These are phyloP conservation scores for Microplitis mediator DNA, from an alignment of 1,140 invertebrate genomes.

Conservation along the genomic window DNA sequence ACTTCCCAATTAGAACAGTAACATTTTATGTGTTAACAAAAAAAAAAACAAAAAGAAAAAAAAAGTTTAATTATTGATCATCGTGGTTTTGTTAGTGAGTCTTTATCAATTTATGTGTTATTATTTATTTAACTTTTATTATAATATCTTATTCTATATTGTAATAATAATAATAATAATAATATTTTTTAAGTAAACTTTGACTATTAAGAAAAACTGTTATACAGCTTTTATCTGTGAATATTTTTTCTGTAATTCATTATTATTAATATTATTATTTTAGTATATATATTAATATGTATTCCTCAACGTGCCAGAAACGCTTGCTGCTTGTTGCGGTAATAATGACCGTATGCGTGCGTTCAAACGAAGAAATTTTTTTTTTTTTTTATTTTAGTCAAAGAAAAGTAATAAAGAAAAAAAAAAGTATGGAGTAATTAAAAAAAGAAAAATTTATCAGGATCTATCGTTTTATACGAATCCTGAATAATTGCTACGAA, in stretches of 20 bases:
- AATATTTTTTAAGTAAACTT: no score
- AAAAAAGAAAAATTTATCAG: no score
- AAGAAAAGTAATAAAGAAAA: no score
- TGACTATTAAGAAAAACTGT: no score
- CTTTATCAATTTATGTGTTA: constrained; percentile 37
- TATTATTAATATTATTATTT: constrained; percentile 12
- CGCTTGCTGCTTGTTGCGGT: neutral
- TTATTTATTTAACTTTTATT: constrained; percentile 17
- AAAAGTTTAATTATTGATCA: neutral
- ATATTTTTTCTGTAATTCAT: neutral
- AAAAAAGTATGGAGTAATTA: no score
- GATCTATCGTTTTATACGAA: no score
- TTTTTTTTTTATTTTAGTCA: no score
- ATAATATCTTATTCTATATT: neutral
- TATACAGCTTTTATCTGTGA: no score
- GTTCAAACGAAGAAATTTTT: neutral
- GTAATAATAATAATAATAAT: no score
- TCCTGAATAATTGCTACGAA: no score
- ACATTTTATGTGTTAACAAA: constrained; percentile 22
- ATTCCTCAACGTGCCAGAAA: constrained; percentile 7
- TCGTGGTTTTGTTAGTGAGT: constrained; percentile 13
- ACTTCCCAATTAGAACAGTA: constrained; percentile 42
- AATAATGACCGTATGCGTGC: neutral
- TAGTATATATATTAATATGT: neutral
- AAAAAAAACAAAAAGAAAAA: neutral